Conservation (phyloP, 35 echinoderm and acorn worm genomes). For the Lytechinus pictus region DNA sequence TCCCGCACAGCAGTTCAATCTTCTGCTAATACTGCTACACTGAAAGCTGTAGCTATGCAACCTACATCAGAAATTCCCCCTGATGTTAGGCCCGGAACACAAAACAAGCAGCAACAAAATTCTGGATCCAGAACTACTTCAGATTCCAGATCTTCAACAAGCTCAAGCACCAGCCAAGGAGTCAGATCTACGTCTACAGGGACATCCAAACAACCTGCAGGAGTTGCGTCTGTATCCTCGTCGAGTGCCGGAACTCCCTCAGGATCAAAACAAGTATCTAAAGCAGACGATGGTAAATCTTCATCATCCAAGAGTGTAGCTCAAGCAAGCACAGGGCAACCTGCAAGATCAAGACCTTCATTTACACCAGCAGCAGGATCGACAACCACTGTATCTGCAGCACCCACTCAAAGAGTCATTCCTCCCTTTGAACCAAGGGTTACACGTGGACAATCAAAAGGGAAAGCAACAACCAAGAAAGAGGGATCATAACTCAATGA, state of each 20-base stretch:
- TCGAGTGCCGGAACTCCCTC: background rate
- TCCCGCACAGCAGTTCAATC: background rate
- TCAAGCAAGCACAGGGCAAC: background rate
- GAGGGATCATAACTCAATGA: background rate
- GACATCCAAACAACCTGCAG: background rate
- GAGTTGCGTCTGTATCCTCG: background rate
- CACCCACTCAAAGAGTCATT: background rate
- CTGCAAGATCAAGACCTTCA: background rate
- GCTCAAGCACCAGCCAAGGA: background rate
- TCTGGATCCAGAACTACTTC: background rate
- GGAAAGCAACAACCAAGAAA: background rate
- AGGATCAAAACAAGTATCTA: background rate
- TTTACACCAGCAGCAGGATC: background rate
- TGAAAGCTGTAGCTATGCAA: background rate
- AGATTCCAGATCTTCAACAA: background rate
- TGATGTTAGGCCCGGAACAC: background rate
- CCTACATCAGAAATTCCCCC: background rate
- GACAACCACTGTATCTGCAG: background rate
- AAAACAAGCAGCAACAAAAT: background rate
- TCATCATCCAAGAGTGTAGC: background rate
- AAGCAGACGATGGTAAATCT: background rate
- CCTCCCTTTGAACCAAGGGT: constrained; percentile 32
- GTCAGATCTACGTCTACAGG: background rate
- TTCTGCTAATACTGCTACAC: background rate
- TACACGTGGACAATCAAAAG: constrained; percentile 20